Evolutionary conservation across 2,797 vertebrate genomes (phyloP), one percentile per base, ranked within the genome.

Genomic region (Pelobates cultripes): DNA sequence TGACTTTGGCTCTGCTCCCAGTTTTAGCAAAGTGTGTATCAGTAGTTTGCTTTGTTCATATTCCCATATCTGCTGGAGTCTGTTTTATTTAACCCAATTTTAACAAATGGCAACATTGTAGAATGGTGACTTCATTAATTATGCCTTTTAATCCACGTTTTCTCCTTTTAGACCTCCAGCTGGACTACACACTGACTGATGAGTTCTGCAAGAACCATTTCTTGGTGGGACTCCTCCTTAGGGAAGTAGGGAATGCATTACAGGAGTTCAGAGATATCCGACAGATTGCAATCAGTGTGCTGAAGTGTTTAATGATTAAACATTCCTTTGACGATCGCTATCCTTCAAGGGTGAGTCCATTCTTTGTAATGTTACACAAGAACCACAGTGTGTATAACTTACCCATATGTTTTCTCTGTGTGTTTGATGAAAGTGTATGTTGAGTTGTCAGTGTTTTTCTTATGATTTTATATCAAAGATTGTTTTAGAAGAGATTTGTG

Each of bases 161-260:
- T 77, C 86, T 42, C 13, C 87, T 90, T 28, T 66, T 90, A 99
- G 98, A 99, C 80, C 94, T 99, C 41, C 97, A 98, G 84, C 93
- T 99, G 84, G 97, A 99, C 91, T 99, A 99, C 70, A 95, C 96
- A 0, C 87, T 99, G 88, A 98, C 96, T 0, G 98, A 99, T 41
- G 98, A 99, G 87, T 99, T 99, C 94, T 99, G 97, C 87, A 96
- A 91, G 80, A 97, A 99, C 90, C 98, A 99, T 91, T 99, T 99
- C 90, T 90, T 98, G 90, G 96, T 99, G 69, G 98, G 98, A 0
- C 90, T 99, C 67, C 89, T 99, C 45, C 90, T 99, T 61, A 92
- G 97, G 84, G 98, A 99, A 87, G 96, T 98, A 87, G 95, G 97
- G 41, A 94, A 95, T 0, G 98, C 98, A 3, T 88, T 99, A 0